These are phyloP conservation scores for Pantala flavescens DNA, from an alignment of 1,140 invertebrate species.

Conservation along the genomic window DNA sequence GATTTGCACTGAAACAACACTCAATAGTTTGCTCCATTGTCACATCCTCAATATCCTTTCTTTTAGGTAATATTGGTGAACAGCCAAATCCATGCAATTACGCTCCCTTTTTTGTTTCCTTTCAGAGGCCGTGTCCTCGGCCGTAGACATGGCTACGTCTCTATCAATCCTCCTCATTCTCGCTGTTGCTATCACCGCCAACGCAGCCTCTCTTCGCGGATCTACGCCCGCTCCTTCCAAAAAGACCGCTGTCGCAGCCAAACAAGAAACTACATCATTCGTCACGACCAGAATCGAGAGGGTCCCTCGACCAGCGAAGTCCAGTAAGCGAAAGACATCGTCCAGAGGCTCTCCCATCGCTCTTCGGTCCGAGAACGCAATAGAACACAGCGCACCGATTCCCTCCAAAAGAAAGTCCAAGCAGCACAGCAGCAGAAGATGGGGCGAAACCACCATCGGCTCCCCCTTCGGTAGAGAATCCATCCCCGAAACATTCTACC, in stretches of 20 bases:
- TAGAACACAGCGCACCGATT: background rate
- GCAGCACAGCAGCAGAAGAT: background rate
- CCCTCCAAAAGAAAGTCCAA: background rate
- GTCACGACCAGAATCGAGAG: background rate
- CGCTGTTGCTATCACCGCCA: background rate
- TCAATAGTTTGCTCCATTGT: too few species aligned
- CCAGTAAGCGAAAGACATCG: background rate
- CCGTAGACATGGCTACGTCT: too few species aligned
- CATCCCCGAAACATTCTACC: background rate
- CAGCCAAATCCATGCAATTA: too few species aligned
- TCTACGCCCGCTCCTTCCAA: background rate
- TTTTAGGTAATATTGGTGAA: too few species aligned
- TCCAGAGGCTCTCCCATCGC: background rate
- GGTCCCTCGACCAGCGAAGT: background rate
- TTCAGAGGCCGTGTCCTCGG: too few species aligned
- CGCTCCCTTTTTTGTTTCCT: too few species aligned
- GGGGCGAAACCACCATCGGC: background rate
- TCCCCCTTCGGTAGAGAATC: background rate
- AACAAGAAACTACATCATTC: background rate
- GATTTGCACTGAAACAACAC: too few species aligned
- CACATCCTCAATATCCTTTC: too few species aligned
- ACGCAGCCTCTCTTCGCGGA: background rate
- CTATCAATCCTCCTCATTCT: too few species aligned
- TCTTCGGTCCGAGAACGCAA: background rate
- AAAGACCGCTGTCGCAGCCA: background rate